Evolutionary conservation across 1,140 invertebrate species (phyloP).

Genomic region (Zaprionus ghesquierei): DNA sequence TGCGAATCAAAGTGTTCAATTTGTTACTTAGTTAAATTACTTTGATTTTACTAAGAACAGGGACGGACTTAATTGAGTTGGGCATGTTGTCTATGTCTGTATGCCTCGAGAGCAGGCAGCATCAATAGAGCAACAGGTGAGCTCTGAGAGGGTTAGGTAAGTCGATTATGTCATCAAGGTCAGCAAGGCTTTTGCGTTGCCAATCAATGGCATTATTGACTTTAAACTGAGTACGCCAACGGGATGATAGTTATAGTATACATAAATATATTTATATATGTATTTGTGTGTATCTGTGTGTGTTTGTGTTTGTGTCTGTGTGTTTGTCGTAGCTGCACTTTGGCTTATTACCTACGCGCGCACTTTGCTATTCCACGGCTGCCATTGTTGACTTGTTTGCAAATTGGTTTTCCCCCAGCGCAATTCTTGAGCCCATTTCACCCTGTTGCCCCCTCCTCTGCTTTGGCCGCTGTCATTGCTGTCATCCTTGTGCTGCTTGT

Average conservation of each 20-base stretch:
- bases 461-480: not conserved
- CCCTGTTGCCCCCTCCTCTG: not conserved
- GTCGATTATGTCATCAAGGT: conserved; percentile 18
- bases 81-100: not conserved
- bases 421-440: conserved; percentile 44
- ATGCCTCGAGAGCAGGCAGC: not conserved
- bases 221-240: not conserved
- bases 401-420: conserved; percentile 69
- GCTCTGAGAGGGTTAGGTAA: conserved; percentile 12
- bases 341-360: conserved; percentile 65
- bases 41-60: conserved; percentile 11
- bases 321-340: conserved; percentile 47
- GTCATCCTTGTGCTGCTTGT: conserved; percentile 30
- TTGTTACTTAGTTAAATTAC: conserved; percentile 23
- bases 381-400: conserved; percentile 75
- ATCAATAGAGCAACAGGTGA: not conserved
- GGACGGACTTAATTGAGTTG: conserved; percentile 12
- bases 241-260: not conserved
- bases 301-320: not conserved
- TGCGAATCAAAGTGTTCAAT: conserved; percentile 15
- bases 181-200: not conserved
- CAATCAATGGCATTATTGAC: conserved; percentile 18
- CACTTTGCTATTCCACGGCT: conserved; percentile 43
- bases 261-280: not conserved
- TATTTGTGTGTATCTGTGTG: not conserved